Evolutionary conservation across 1,140 invertebrate species (phyloP), one percentile per base, ranked within the genome.

Genomic region (Andricus grossulariae): DNA sequence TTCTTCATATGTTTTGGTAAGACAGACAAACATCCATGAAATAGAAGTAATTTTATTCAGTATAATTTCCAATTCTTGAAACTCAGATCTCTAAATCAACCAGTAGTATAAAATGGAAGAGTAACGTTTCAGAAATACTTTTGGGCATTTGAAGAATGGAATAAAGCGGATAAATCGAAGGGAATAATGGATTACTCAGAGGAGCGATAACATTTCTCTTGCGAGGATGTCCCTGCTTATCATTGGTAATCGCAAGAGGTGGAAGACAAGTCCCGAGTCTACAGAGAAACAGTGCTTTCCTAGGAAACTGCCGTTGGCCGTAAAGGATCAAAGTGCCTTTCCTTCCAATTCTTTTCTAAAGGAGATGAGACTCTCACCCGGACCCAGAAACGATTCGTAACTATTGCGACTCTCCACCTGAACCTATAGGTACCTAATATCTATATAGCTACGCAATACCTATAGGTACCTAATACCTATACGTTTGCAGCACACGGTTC

Each of bases 301-400:
- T 66, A 66, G 39, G 60, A 66, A 66, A 66, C 60, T 66, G 60
- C 60, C 60, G 39, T 25, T 66, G 60, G 25, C 60, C 60, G 60
- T 66, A 66, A 66, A 66, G 60, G 60, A 66, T 66, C 60, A 66
- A 66, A 66, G 60, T 66, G 60, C 60, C 60, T 66, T 66, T 66
- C 25, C 60, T 39, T 66, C 10, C 25, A 66, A 39, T 66, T 66
- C 60, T 66, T 66, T 66, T 25, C n/a, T 8, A 21, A 66, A 66
- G n/a, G 60, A 66, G 32, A 66, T 66, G 60, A 66, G 60, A 66
- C 25, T 39, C 32, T 66, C 39, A 66, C 16, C 25, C 6, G 25
- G 55, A 57, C 16, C 25, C 5, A 66, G 32, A 66, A 66, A 66
- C 60, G 21, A 66, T 66, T 15, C 60, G 32, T 66, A 66, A 66